Conservation (phyloP, 2,797 vertebrate genomes). For the Poeciliopsis presidionis region DNA sequence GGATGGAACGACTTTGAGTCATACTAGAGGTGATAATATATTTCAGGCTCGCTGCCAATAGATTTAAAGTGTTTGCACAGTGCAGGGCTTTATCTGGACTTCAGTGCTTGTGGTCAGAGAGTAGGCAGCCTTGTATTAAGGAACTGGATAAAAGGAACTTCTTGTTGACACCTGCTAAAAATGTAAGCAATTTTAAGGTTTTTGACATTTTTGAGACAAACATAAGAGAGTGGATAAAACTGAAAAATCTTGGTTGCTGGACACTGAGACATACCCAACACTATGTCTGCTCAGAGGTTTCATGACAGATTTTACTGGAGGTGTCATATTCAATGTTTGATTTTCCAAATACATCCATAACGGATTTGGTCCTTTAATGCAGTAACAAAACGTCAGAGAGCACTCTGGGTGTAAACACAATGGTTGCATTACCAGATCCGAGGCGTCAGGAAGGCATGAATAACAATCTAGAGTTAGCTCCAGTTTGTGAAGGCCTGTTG, state of each 20-base stretch:
- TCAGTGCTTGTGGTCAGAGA: neutral
- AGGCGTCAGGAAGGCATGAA: conserved; percentile 6
- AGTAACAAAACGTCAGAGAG: conserved; percentile 36
- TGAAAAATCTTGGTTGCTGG: neutral
- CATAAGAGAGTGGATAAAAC: neutral
- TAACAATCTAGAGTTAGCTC: conserved; percentile 15
- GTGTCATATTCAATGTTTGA: neutral
- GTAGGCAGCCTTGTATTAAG: neutral
- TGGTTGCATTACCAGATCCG: conserved; percentile 14
- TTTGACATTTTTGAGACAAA: neutral
- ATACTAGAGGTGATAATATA: neutral
- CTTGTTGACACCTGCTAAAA: neutral
- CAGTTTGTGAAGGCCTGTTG: conserved; percentile 34
- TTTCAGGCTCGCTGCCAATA: neutral
- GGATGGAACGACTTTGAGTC: neutral
- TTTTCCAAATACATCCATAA: neutral
- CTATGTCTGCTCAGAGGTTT: neutral
- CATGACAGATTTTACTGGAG: neutral
- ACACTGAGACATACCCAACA: neutral
- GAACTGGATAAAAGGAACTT: neutral
- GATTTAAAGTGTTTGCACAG: neutral
- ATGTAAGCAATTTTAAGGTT: neutral
- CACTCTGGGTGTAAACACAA: conserved; percentile 59
- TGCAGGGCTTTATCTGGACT: neutral
- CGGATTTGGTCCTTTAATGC: neutral